These are phyloP conservation scores for Lagopus leucura DNA, from an alignment of 2,113 vertebrate species.

Conservation along the genomic window DNA sequence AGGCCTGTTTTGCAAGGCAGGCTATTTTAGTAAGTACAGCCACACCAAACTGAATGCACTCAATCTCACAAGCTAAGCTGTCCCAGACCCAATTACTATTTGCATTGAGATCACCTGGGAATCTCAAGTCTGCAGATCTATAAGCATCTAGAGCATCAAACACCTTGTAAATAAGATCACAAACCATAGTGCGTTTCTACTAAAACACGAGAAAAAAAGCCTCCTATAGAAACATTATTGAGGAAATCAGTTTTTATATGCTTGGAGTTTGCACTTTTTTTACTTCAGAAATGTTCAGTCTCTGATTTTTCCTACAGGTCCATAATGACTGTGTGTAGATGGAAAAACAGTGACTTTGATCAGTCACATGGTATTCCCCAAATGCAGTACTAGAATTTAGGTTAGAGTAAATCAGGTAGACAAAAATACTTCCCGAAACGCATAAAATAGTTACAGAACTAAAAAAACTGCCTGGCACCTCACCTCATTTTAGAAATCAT, in stretches of 20 bases:
- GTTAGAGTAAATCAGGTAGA: background rate
- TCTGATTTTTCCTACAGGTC: background rate
- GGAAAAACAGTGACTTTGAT: background rate
- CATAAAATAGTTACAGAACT: background rate
- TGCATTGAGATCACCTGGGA: slow-evolving; percentile 34
- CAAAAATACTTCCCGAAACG: background rate
- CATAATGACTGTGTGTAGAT: fast-evolving
- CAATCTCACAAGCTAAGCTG: background rate
- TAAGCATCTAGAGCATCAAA: background rate
- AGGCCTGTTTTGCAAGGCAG: slow-evolving; percentile 45
- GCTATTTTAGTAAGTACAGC: slow-evolving; percentile 44
- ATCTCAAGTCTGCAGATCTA: background rate
- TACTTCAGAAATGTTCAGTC: background rate
- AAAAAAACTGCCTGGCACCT: background rate
- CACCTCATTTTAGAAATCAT: background rate
- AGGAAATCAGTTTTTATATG: background rate
- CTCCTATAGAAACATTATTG: background rate
- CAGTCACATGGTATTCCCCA: background rate
- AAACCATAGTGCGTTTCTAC: background rate
- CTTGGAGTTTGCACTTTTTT: background rate
- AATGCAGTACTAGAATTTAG: background rate
- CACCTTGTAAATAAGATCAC: background rate
- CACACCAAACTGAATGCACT: background rate
- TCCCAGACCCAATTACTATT: slow-evolving; percentile 30
- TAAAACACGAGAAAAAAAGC: background rate